Percentiles rank a stretch among this genome's conserved stretches.
These are phyloP conservation scores for Kryptolebias marmoratus DNA, from an alignment of 2,113 vertebrate genomes.

Conservation along the genomic window DNA sequence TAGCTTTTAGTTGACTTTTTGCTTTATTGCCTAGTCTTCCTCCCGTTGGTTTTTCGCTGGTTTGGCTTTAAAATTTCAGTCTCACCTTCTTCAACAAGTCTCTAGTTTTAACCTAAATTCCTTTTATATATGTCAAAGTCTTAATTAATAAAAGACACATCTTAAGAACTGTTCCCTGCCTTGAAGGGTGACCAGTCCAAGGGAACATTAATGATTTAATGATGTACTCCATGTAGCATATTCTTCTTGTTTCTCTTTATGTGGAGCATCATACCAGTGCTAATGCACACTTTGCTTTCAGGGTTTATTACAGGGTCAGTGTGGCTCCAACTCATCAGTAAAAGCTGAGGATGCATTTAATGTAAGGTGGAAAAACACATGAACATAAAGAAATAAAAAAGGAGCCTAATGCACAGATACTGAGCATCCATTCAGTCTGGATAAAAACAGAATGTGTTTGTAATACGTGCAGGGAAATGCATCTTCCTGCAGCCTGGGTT, in stretches of 20 bases:
- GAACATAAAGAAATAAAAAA: neutral
- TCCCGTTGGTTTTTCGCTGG: too few relatives aligned
- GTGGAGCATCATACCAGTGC: neutral
- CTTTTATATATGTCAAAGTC: too few relatives aligned
- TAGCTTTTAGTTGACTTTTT: too few relatives aligned
- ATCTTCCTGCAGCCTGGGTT: neutral
- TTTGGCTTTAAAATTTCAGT: too few relatives aligned
- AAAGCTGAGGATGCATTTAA: neutral
- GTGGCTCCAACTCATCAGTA: neutral
- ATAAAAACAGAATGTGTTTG: neutral
- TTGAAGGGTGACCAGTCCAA: too few relatives aligned
- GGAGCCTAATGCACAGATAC: neutral
- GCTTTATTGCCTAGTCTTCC: too few relatives aligned
- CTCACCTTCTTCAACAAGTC: too few relatives aligned
- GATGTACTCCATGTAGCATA: neutral
- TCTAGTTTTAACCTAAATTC: too few relatives aligned
- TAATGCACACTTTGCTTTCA: conserved; percentile 1
- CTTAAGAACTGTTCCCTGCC: too few relatives aligned
- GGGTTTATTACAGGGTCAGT: neutral
- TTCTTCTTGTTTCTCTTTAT: neutral
- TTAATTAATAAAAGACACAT: too few relatives aligned
- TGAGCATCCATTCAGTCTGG: neutral
- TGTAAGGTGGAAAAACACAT: neutral
- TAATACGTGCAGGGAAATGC: neutral
- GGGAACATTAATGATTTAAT: neutral